Percentiles rank a stretch among this genome's conserved stretches.
Evolutionary conservation across 2,797 vertebrate species (phyloP).

Genomic region (Phoeniculus purpureus): DNA sequence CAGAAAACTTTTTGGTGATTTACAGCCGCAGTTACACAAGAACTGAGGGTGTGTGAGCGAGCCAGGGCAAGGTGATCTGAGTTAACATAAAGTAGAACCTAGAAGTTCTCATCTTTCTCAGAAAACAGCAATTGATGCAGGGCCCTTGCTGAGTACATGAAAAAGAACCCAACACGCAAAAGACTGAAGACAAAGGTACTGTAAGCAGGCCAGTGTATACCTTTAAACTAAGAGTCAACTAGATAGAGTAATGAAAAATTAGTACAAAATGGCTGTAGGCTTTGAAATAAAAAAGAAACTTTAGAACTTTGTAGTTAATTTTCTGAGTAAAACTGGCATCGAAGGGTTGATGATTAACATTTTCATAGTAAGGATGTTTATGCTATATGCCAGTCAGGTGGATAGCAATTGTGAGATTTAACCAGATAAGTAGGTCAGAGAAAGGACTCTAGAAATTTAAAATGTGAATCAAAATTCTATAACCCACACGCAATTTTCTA

Average conservation of each 20-base stretch:
- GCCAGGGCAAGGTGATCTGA: neutral
- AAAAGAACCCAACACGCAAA: neutral
- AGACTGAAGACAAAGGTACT: neutral
- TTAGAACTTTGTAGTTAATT: neutral
- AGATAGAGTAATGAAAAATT: neutral
- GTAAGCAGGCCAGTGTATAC: neutral
- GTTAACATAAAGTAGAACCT: neutral
- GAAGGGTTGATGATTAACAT: neutral
- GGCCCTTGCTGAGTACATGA: neutral
- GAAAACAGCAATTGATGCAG: neutral
- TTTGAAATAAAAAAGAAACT: neutral
- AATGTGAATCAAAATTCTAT: neutral
- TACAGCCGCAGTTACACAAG: neutral
- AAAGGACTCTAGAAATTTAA: neutral
- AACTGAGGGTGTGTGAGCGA: neutral
- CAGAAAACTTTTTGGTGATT: neutral
- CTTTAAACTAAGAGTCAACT: neutral
- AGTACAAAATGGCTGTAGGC: neutral
- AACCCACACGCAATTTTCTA: neutral
- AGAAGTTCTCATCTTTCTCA: neutral
- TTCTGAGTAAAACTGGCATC: neutral
- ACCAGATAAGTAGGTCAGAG: neutral
- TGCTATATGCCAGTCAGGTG: neutral
- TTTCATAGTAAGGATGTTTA: neutral
- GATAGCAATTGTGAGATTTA: neutral